Evolutionary conservation across 1,140 invertebrate species (phyloP), one percentile per base, ranked within the genome.

Genomic region (Whitmania pigra): DNA sequence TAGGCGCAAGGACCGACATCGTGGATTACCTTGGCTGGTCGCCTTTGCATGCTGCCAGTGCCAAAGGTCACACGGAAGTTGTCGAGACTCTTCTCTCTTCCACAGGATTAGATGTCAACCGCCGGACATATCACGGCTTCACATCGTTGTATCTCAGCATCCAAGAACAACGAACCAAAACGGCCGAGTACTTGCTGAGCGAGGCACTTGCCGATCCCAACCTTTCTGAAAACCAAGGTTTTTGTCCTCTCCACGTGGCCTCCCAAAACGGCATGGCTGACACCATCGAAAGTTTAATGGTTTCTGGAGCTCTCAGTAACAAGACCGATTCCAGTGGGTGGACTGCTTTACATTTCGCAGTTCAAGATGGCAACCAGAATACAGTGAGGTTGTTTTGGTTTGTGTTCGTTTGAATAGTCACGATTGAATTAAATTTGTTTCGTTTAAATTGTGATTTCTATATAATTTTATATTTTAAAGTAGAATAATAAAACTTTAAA

Each of bases 201-300:
- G 57, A 67, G 43, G 54, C 31, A n/a, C 25, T 29, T 22, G 73
- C 73, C 25, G 71, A 72, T 63, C 57, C 71, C 43, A 74, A 74
- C 67, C 31, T 71, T 18, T 55, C 40, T 13, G 73, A 74, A 29
- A 74, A 74, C 67, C 73, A 74, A 43, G 73, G 73, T 25, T 77
- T 71, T 22, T 75, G 74, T n/a, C 75, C 77, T 7, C 54, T 75
- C 27, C 74, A 75, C 54, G 43, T 69, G 29, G 72, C 74, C 4
- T 67, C 74, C 13, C 69, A 75, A 40, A 57, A 74, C 67, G 74
- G 74, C 20, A 36, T 71, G 40, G 15, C 82, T 0, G 78, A 81
- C 67, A 85, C 84, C 73, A 83, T 86, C 4, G 82, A 85, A 69
- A 60, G 31, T 15, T 82, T 81, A 69, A 76, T 86, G 6, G 74